Percentiles rank a stretch among this genome's conserved stretches.
Conservation (phyloP, 2,113 vertebrate species). For the Engraulis encrasicolus region DNA sequence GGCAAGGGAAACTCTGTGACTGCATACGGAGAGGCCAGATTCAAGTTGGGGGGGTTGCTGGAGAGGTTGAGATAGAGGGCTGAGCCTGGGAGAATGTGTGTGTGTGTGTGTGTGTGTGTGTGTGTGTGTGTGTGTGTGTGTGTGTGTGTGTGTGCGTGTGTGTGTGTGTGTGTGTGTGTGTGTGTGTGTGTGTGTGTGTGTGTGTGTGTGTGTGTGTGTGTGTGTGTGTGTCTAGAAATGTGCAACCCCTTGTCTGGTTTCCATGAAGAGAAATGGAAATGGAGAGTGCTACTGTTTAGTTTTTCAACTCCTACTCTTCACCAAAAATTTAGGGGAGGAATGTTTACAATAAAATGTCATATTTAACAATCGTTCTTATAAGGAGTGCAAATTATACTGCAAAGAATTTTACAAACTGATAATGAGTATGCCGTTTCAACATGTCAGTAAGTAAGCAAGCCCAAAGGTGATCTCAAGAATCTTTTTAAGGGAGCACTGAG, state of each 20-base stretch:
- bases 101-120: background rate
- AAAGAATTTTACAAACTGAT: background rate
- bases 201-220: background rate
- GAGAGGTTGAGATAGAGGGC: conserved; percentile 1
- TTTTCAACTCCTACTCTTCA: background rate
- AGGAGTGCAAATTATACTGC: background rate
- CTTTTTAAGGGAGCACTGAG: too few species aligned
- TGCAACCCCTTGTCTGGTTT: background rate
- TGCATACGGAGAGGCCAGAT: background rate
- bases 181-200: background rate
- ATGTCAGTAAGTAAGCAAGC: too few species aligned
- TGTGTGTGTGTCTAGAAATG: conserved; percentile 16
- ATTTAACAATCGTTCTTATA: background rate
- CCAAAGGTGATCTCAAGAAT: too few species aligned
- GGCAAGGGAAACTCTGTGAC: conserved; percentile 24
- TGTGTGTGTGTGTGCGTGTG: background rate
- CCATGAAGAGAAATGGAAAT: background rate
- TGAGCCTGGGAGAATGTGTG: background rate
- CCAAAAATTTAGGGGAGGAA: background rate
- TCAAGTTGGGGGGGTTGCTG: too few species aligned
- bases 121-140: background rate
- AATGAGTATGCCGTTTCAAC: background rate
- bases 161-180: background rate
- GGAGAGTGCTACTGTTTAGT: background rate
- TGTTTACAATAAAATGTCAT: background rate